Conservation (phyloP, 1,140 invertebrate species). For the Calycopis cecrops region DNA sequence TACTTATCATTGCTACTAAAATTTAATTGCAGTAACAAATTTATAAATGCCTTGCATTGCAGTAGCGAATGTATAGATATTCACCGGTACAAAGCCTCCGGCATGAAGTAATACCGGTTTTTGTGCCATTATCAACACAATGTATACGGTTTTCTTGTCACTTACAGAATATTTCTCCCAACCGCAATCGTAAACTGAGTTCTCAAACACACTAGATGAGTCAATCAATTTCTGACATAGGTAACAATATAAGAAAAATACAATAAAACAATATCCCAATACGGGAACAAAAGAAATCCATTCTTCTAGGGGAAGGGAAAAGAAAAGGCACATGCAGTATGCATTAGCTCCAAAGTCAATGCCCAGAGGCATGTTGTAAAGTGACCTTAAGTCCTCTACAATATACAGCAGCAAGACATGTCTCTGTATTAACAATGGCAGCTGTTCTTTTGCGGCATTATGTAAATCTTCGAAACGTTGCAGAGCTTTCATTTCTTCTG, state of each 20-base stretch:
- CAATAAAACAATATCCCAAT: slow-evolving; percentile 46
- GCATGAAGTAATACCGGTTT: slow-evolving; percentile 48
- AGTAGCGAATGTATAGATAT: slow-evolving; percentile 55
- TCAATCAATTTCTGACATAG: slow-evolving; percentile 51
- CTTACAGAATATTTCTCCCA: slow-evolving; percentile 55
- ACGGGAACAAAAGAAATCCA: slow-evolving; percentile 45
- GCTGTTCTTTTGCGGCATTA: neutral
- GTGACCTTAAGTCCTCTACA: slow-evolving; percentile 36
- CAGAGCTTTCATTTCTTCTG: slow-evolving; percentile 3
- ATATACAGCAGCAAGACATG: slow-evolving; percentile 39
- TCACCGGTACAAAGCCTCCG: slow-evolving; percentile 57
- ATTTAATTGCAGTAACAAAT: slow-evolving; percentile 57
- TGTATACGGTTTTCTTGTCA: slow-evolving; percentile 42
- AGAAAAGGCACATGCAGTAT: slow-evolving; percentile 48
- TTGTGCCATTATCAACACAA: slow-evolving; percentile 52
- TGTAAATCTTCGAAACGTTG: neutral
- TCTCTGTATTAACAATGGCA: slow-evolving; percentile 33
- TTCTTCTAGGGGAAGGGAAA: slow-evolving; percentile 44
- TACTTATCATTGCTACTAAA: slow-evolving; percentile 27
- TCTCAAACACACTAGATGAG: slow-evolving; percentile 44
- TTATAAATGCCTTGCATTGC: slow-evolving; percentile 53
- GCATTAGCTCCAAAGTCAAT: slow-evolving; percentile 53
- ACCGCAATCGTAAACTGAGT: slow-evolving; percentile 51
- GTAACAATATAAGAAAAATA: slow-evolving; percentile 61
- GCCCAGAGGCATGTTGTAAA: slow-evolving; percentile 53